Evolutionary conservation across 2,888 invertebrate genomes (phyloP), one percentile per base, ranked within the genome.

Genomic region (Acleris emargana): DNA sequence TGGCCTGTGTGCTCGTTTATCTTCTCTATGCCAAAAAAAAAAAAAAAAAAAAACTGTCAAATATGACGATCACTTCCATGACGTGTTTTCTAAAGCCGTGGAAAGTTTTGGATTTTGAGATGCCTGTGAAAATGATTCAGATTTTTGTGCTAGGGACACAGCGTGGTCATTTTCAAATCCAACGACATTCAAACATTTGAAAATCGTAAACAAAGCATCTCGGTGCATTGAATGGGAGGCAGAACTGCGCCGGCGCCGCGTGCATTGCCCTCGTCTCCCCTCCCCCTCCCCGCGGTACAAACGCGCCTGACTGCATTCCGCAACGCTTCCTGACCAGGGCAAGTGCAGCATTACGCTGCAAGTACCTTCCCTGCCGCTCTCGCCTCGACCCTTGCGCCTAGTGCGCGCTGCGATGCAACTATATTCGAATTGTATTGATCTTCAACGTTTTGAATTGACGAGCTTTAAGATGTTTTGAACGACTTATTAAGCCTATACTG

Each of bases 281-380:
- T 82, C 83, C 77, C 78, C 70, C 79, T 75, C 76, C 71, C 74
- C 73, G 78, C 76, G 79, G 73, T 79, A 81, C 83, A 83, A 90
- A 91, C 92, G 91, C 89, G 92, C 83, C 90, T 90, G 93, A 93
- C 93, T 87, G 91, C 93, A 93, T 93, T 93, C 93, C 93, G 82
- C 83, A 76, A 88, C 91, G 90, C 91, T 91, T 92, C 92, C 91
- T 91, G 92, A 89, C 91, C 90, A 83, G 82, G 87, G 91, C 91
- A 91, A 91, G 91, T 91, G 91, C 88, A 88, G 84, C 89, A 89
- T 87, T 89, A 88, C 87, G 78, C 83, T 86, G 87, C 87, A 84
- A 89, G 89, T 89, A 89, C 88, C 72, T 82, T 73, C 79, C 76
- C 72, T 76, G 71, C 69, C 77, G 73, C 81, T 71, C 74, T 67